Conservation (phyloP, 1,140 invertebrate species). For the Papilio aristodemus region DNA sequence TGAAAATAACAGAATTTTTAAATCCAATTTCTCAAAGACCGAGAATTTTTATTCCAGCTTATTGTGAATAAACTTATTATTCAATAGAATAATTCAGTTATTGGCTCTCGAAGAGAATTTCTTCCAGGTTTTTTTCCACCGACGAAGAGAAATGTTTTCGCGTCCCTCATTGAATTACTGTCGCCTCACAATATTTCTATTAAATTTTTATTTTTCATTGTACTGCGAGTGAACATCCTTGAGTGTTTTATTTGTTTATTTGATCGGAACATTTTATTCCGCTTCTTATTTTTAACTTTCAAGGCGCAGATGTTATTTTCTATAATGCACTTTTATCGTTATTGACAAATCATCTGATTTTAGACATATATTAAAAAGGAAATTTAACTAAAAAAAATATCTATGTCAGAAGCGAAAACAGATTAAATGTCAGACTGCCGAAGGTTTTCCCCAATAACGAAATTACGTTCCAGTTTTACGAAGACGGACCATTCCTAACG, state of each 20-base stretch:
- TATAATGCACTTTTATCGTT: not conserved
- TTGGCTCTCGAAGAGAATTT: slow-evolving; percentile 48
- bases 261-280: slow-evolving; percentile 37
- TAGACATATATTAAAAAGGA: not conserved
- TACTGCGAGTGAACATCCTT: slow-evolving; percentile 38
- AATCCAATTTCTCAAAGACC: slow-evolving; percentile 44
- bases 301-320: not conserved
- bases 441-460: not conserved
- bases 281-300: slow-evolving; percentile 1
- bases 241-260: slow-evolving; percentile 51
- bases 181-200: slow-evolving; percentile 71
- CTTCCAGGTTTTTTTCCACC: slow-evolving; percentile 47
- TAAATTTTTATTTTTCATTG: slow-evolving; percentile 72
- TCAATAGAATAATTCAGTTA: slow-evolving; percentile 75
- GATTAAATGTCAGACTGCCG: slow-evolving; percentile 6
- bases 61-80: slow-evolving; percentile 75
- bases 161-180: slow-evolving; percentile 68
- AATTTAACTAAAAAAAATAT: not conserved
- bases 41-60: slow-evolving; percentile 57
- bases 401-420: not conserved
- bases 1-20: slow-evolving; percentile 27
- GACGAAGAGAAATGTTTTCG: slow-evolving; percentile 52
- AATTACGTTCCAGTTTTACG: slow-evolving; percentile 30
- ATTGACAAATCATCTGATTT: not conserved
- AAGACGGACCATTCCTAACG: slow-evolving; percentile 28